Evolutionary conservation across 2,113 vertebrate genomes (phyloP).

Genomic region (Paralichthys olivaceus): DNA sequence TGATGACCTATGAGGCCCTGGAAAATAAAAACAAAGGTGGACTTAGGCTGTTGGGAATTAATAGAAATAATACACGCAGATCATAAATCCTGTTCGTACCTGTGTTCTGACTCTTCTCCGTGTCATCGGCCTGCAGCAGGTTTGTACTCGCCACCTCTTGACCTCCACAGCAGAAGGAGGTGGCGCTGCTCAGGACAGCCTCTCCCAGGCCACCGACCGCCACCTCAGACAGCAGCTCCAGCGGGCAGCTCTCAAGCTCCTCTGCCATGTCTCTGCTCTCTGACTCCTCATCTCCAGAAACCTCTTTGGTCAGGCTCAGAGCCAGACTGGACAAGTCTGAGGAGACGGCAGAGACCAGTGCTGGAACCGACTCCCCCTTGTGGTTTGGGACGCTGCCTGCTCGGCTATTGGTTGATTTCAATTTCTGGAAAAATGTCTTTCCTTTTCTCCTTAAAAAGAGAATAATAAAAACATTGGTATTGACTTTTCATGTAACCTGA

Average conservation of each 20-base stretch:
- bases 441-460: conserved; percentile 70
- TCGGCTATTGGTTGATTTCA: conserved; percentile 50
- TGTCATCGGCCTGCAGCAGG: conserved; percentile 1
- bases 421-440: conserved; percentile 69
- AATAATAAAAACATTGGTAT: not conserved
- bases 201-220: conserved; percentile 54
- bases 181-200: conserved; percentile 71
- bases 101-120: conserved; percentile 41
- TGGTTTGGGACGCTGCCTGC: conserved; percentile 16
- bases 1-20: conserved; percentile 55
- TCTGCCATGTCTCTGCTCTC: conserved; percentile 71
- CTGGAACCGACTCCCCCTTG: conserved; percentile 24
- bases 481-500: not conserved
- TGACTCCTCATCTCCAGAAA: conserved; percentile 42
- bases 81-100: conserved; percentile 44
- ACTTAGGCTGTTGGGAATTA: not conserved
- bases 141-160: conserved; percentile 48
- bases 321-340: conserved; percentile 43
- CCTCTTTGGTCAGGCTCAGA: conserved; percentile 34
- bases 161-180: conserved; percentile 80
- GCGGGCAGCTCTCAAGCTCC: conserved; percentile 51
- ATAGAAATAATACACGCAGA: not conserved
- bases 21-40: not conserved
- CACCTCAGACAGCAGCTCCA: conserved; percentile 56
- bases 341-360: conserved; percentile 34